A percentile compares a stretch with the other conserved stretches of the same genome.
Conservation (phyloP, 2,797 vertebrate species). For the Caiman crocodilus region DNA sequence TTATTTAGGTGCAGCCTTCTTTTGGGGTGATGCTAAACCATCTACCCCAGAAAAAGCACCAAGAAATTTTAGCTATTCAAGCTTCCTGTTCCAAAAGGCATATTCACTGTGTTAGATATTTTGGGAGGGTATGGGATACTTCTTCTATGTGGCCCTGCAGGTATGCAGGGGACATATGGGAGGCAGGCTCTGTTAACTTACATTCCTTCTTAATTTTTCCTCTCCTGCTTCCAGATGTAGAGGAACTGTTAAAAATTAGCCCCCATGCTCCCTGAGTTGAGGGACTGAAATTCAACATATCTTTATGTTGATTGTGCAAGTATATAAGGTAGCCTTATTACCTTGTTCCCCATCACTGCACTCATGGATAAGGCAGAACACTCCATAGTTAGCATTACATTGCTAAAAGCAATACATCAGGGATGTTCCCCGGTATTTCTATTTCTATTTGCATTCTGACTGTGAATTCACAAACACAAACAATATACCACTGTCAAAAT, state of each 20-base stretch:
- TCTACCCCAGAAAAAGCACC: not conserved
- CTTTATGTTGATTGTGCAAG: not conserved
- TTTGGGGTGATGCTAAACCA: not conserved
- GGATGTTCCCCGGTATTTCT: not conserved
- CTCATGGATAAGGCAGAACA: not conserved
- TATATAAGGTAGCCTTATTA: not conserved
- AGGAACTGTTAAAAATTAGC: accelerated
- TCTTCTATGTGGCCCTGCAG: not conserved
- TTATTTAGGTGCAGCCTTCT: not conserved
- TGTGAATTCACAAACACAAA: not conserved
- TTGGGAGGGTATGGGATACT: not conserved
- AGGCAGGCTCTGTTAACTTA: not conserved
- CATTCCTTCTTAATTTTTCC: not conserved
- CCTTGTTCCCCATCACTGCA: not conserved
- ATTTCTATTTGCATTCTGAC: not conserved
- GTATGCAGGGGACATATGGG: not conserved
- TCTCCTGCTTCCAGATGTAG: not conserved
- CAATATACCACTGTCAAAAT: not conserved
- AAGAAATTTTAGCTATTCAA: not conserved
- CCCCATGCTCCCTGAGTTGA: not conserved
- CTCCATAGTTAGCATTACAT: not conserved
- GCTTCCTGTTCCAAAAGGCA: not conserved
- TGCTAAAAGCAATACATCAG: not conserved
- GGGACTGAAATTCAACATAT: not conserved
- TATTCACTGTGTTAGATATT: not conserved